Conservation (phyloP, 1,140 invertebrate species). For the Ephestia elutella region DNA sequence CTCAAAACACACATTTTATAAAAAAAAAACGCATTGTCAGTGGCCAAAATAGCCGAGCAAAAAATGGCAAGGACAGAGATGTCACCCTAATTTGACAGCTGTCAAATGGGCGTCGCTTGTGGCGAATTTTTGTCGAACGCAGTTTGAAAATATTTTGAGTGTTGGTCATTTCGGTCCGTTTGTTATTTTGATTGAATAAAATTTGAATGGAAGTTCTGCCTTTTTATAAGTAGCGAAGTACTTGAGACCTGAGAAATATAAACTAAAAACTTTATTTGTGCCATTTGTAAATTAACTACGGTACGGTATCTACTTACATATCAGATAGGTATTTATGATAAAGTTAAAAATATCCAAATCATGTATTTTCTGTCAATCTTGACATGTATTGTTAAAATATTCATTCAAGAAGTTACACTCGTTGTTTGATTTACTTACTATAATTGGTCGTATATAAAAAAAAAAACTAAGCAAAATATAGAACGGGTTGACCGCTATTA, state of each 20-base stretch:
- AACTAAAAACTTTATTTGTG: too few species aligned
- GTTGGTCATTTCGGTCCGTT: neutral
- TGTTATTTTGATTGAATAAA: neutral
- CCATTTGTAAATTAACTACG: too few species aligned
- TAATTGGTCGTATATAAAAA: conserved; percentile 5
- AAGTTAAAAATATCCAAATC: too few species aligned
- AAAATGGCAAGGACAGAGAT: conserved; percentile 17
- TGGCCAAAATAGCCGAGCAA: conserved; percentile 12
- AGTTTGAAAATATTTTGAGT: conserved; percentile 12
- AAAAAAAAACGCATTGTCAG: conserved; percentile 15
- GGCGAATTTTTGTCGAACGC: conserved; percentile 13
- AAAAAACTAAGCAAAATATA: conserved; percentile 16
- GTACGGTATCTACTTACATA: too few species aligned
- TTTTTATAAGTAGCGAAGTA: too few species aligned
- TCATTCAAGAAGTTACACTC: too few species aligned
- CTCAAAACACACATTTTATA: conserved; percentile 11
- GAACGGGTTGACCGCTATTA: conserved; percentile 32
- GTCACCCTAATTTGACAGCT: conserved; percentile 22
- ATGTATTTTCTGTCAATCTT: too few species aligned
- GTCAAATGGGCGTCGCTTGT: conserved; percentile 18
- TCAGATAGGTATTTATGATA: too few species aligned
- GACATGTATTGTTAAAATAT: too few species aligned
- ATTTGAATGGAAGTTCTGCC: too few species aligned
- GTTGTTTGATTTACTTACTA: neutral
- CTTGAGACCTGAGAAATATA: too few species aligned